Evolutionary conservation across 2,113 vertebrate genomes (phyloP).

Genomic region (Polypterus bichir): DNA sequence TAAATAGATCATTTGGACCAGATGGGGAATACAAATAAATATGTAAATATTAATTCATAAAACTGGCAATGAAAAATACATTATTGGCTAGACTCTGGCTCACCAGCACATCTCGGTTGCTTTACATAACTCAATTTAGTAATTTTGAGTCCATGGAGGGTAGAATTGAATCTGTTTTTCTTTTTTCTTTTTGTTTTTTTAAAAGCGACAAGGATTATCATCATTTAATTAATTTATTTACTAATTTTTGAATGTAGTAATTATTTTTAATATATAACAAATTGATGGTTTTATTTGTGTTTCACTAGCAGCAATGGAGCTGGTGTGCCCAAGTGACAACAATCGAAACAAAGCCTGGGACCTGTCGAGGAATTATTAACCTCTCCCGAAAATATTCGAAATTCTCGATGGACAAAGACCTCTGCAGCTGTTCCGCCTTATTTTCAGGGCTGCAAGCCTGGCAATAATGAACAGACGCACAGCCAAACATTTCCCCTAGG

Average conservation of each 20-base stretch:
- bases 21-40: no score
- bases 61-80: background rate
- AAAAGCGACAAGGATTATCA: background rate
- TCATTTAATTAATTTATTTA: background rate
- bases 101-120: background rate
- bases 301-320: no score
- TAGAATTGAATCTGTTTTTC: background rate
- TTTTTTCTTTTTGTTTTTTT: background rate
- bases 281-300: no score
- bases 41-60: background rate
- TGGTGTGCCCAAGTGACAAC: constrained; percentile 4
- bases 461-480: constrained; percentile 31
- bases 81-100: background rate
- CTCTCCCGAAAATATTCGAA: constrained; percentile 28
- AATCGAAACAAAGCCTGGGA: constrained; percentile 27
- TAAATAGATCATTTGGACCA: no score
- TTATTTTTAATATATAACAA: no score
- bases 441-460: constrained; percentile 40
- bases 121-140: no score
- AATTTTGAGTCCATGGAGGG: no score
- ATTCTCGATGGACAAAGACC: constrained; percentile 33
- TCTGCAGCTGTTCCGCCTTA: constrained; percentile 35
- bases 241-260: background rate
- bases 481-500: constrained; percentile 59
- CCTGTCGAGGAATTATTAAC: constrained; percentile 46